phyloP scores from a whole-genome alignment of 1,140 invertebrate genomes.

The Metopolophium dirhodum region DNA sequence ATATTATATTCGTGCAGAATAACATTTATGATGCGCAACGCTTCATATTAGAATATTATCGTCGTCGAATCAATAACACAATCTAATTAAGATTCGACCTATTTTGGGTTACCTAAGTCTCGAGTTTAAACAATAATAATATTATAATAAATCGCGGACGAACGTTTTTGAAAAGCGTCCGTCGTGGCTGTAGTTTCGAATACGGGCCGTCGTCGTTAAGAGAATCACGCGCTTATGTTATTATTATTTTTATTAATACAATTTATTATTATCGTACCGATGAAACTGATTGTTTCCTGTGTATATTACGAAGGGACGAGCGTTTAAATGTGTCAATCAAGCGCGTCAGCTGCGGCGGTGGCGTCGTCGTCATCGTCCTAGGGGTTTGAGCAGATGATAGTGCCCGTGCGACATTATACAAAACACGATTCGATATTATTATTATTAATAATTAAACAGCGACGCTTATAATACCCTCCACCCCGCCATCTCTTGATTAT shows the following conservation, averaged over 20 bases:
- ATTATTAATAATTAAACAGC: not conserved
- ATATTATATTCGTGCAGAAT: no score
- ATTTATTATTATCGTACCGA: not conserved
- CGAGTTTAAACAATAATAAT: not conserved
- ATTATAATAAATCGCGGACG: not conserved
- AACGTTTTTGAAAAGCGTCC: not conserved
- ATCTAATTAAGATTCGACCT: not conserved
- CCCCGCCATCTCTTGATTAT: not conserved
- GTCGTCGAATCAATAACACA: not conserved
- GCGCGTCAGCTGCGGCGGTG: not conserved
- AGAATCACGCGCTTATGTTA: not conserved
- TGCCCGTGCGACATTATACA: not conserved
- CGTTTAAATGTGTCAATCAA: not conserved
- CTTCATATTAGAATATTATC: not conserved
- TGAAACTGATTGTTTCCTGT: constrained; percentile 36
- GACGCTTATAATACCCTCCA: not conserved
- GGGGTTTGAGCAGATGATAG: not conserved
- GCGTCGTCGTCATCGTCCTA: no score
- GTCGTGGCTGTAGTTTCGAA: not conserved
- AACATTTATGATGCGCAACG: no score
- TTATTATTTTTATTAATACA: constrained; percentile 7
- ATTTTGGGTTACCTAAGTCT: not conserved
- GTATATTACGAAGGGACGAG: not conserved
- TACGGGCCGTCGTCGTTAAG: not conserved
- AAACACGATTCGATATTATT: not conserved